Percentiles rank a stretch among this genome's conserved stretches.
Conservation (phyloP, 2,888 invertebrate genomes). For the Rosalia funebris region DNA sequence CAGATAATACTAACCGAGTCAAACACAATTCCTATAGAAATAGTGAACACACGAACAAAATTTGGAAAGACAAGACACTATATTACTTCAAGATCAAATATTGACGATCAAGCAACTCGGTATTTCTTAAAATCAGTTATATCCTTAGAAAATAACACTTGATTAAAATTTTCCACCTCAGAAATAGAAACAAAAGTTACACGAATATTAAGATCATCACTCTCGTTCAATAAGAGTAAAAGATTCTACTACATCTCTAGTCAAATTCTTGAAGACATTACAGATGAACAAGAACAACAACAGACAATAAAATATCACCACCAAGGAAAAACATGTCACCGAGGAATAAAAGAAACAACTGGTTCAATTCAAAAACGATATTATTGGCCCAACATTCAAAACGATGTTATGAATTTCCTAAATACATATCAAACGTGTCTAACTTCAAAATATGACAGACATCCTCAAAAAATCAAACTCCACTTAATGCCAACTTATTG, state of each 20-base stretch:
- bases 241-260: too few relatives aligned
- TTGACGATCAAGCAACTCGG: neutral
- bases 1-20: slow-evolving; percentile 17
- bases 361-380: neutral
- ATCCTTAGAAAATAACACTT: neutral
- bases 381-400: neutral
- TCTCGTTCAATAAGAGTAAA: too few relatives aligned
- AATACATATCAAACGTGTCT: neutral
- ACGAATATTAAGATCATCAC: too few relatives aligned
- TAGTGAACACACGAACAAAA: neutral
- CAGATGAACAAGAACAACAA: too few relatives aligned
- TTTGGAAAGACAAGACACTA: neutral
- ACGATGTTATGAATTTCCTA: neutral
- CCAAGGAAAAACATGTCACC: too few relatives aligned
- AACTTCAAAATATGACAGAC: neutral
- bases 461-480: slow-evolving; percentile 1
- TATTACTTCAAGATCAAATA: neutral
- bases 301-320: too few relatives aligned
- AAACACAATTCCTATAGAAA: neutral
- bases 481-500: neutral
- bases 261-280: too few relatives aligned
- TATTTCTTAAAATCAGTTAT: neutral
- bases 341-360: neutral
- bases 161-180: neutral
- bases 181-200: too few relatives aligned